Evolutionary conservation across 2,888 invertebrate species (phyloP), one percentile per base, ranked within the genome.

Genomic region (Cactoblastis cactorum): DNA sequence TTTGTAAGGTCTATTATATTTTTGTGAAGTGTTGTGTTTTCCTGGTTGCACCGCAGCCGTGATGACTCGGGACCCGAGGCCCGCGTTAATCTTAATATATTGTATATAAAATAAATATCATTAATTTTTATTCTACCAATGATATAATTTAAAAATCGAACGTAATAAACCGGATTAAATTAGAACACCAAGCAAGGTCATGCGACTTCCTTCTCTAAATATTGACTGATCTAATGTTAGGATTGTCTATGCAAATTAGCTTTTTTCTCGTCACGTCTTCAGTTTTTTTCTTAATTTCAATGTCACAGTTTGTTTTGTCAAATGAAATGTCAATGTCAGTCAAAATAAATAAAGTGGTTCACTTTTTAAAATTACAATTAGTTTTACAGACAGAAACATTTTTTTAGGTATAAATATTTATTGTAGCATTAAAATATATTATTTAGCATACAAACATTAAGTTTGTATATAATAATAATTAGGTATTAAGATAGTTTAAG

Each of bases 221-320:
- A 43, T 28, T 17, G 24, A 15, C 41, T 14, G 12, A 19, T 43
- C 8, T 43, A 43, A 43, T 15, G 43, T 15, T 4, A 28, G 1
- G 28, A 28, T 5, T 28, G 14, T 43, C 39, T 43, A 43, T 43
- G 43, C 15, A 43, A 43, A 43, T 15, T 32, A 43, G 43, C 28
- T 43, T 43, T 43, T 28, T 43, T 28, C n/a, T 24, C 41, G 24
- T 24, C 28, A 28, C 17, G 17, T 43, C 43, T 43, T 28, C 17
- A 28, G n/a, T n/a, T n/a, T n/a, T 15, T 11, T 37, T 43, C 5
- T 43, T 11, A 28, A 15, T 24, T 37, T 48, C 47, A 48, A 38
- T 48, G 37, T 38, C 17, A 38, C 4, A 38, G 35, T 48, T 1
- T 47, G 3, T 35, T 8, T 19, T 22, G 45, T 18, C 35, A 46